Percentiles rank a stretch among this genome's conserved stretches.
Evolutionary conservation across 2,113 vertebrate species (phyloP).

Genomic region (Megatriorchis doriae): DNA sequence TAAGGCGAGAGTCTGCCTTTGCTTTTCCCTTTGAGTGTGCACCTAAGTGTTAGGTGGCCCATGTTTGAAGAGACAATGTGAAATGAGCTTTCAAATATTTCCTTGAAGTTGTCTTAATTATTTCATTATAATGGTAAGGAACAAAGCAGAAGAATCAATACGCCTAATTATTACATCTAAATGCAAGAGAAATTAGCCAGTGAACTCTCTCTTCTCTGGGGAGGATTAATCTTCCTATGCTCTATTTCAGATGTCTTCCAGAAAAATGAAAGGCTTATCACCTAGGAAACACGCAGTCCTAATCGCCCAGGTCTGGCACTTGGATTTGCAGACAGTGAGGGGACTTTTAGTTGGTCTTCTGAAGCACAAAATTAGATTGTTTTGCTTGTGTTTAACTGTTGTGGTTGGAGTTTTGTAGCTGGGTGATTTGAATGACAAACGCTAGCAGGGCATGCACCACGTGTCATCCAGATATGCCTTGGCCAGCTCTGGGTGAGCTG

Average conservation of each 20-base stretch:
- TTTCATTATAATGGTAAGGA: constrained; percentile 64
- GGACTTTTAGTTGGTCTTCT: constrained; percentile 20
- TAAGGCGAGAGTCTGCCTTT: neutral
- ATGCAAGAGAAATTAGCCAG: constrained; percentile 69
- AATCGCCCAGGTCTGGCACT: constrained; percentile 60
- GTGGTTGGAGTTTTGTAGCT: neutral
- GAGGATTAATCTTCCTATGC: constrained; percentile 70
- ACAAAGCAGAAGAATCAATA: constrained; percentile 60
- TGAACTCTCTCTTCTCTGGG: constrained; percentile 67
- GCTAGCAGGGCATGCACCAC: fast-evolving
- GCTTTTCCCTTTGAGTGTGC: constrained; percentile 1
- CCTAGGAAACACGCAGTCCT: constrained; percentile 70
- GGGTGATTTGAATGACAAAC: neutral
- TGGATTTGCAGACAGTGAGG: constrained; percentile 2
- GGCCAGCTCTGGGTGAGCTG: neutral
- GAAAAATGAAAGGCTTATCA: constrained; percentile 69
- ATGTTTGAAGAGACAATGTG: constrained; percentile 19
- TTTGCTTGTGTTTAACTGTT: neutral
- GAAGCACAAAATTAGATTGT: constrained; percentile 36
- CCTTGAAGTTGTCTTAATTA: constrained; percentile 61
- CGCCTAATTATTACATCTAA: constrained; percentile 75
- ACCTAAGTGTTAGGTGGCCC: neutral
- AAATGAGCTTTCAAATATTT: constrained; percentile 57
- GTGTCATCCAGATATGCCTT: fast-evolving
- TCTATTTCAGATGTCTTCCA: constrained; percentile 69